phyloP scores from a whole-genome alignment of 2,888 invertebrate genomes.

The Neoscelio sp. region DNA sequence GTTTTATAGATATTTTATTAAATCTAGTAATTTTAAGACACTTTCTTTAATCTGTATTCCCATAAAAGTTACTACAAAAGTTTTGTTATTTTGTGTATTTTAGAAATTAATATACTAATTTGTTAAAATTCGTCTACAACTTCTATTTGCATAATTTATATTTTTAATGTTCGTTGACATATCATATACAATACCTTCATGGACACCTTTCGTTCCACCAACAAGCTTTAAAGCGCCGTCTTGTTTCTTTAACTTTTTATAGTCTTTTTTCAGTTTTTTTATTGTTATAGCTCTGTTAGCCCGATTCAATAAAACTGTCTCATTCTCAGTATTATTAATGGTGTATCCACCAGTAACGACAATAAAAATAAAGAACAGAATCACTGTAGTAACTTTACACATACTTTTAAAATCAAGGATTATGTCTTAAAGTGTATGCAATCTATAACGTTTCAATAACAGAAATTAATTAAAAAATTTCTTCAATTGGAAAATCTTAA shows the following conservation, averaged over 20 bases:
- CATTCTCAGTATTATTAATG: slow-evolving; percentile 22
- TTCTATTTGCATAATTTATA: neutral
- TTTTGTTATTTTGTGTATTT: no score
- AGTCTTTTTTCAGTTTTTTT: slow-evolving; percentile 88
- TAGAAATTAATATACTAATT: no score
- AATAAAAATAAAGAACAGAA: slow-evolving; percentile 1
- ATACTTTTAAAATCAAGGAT: slow-evolving; percentile 13
- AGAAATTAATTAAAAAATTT: no score
- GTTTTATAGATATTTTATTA: no score
- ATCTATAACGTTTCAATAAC: no score
- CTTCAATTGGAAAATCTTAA: no score
- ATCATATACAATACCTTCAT: slow-evolving; percentile 87
- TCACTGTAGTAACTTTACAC: slow-evolving; percentile 8
- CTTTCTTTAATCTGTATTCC: no score
- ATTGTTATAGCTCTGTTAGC: slow-evolving; percentile 85
- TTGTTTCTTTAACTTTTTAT: slow-evolving; percentile 88
- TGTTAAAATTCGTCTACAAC: no score
- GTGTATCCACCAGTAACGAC: slow-evolving; percentile 20
- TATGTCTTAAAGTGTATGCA: no score
- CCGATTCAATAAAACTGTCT: slow-evolving; percentile 11
- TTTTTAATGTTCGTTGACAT: neutral
- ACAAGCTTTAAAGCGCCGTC: slow-evolving; percentile 90
- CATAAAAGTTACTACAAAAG: no score
- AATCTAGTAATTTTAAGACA: no score
- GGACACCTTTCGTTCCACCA: slow-evolving; percentile 85